Base-by-base conservation (phyloP, 2,113 vertebrate genomes). In the Ciconia maguari region DNA sequence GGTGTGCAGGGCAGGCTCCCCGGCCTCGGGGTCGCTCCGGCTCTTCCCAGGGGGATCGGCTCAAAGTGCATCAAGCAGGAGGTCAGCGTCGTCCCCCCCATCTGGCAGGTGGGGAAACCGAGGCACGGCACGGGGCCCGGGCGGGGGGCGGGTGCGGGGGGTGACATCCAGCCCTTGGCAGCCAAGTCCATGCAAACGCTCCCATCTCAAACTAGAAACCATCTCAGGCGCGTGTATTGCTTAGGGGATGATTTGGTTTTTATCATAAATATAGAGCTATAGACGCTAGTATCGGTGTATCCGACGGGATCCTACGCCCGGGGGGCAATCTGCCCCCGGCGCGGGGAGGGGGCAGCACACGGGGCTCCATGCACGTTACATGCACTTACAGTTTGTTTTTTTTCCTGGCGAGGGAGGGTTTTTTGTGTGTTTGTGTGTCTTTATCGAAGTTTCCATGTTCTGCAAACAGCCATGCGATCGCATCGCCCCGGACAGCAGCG, bases 131-230 rank as follows among this genome's bases (percentile, higher is more conserved):
- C 21, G 6, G 61, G 42, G 22, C 19, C 7, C 7, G 15, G 38
- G 48, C 30, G 14, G 11, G 54, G 32, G 25, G 38, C 8, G 38
- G 38, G 38, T 38, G 38, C 38, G 38, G 38, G 38, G 38, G 38
- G 38, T 38, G 38, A 60, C 58, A 89, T 95, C 97, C 96, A 96
- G 97, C 97, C 97, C 95, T 97, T 97, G 95, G 92, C 86, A 94
- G 86, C 84, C 71, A 92, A 90, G 93, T 96, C 93, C 97, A 97
- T 97, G 97, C 97, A 97, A 96, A 88, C 36, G n/a, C 83, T 89
- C 93, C 94, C 81, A 34, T 70, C 93, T 82, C 49, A 16, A 5
- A 16, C 79, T 32, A 57, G 93, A 84, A 93, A 87, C 95, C 89
- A 13, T 30, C 94, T 77, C 36, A 44, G 76, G 93, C 62, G 65